phyloP scores from a whole-genome alignment of 2,797 vertebrate genomes.

The Pseudomugil tenellus region DNA sequence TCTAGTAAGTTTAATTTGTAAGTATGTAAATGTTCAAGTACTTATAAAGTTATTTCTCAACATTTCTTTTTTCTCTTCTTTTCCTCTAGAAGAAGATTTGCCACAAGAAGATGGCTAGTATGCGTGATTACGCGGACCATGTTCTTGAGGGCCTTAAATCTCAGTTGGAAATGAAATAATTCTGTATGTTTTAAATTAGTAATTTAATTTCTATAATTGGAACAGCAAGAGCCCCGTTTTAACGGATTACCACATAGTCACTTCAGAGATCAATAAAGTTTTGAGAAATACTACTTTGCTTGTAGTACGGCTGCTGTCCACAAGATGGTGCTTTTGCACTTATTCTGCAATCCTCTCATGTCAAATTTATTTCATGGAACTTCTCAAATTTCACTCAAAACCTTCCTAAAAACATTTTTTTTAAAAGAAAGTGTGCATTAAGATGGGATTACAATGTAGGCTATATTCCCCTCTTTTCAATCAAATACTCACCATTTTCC shows the following conservation, averaged over 20 bases:
- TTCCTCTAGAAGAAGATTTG: conserved; percentile 72
- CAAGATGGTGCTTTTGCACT: conserved; percentile 64
- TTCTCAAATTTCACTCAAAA: conserved; percentile 30
- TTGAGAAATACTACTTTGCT: not conserved
- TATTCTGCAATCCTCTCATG: not conserved
- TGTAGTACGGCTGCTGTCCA: conserved; percentile 55
- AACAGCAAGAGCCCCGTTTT: not conserved
- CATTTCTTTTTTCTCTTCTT: not conserved
- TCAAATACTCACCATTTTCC: conserved; percentile 71
- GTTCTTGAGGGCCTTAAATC: conserved; percentile 58
- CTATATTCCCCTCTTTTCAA: conserved; percentile 66
- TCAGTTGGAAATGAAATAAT: conserved; percentile 43
- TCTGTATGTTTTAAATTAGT: not conserved
- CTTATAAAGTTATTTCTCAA: not conserved
- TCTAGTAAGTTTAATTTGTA: conserved; percentile 75
- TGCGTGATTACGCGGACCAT: conserved; percentile 72
- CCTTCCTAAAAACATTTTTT: conserved; percentile 46
- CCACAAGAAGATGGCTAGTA: conserved; percentile 74
- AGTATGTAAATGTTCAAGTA: not conserved
- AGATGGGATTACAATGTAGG: conserved; percentile 65
- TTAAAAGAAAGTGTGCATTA: conserved; percentile 63
- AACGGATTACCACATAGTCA: not conserved
- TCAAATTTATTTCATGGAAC: conserved; percentile 22
- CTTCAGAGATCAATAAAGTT: conserved; percentile 44
- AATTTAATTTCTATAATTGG: not conserved